Percentiles rank a stretch among this genome's conserved stretches.
Conservation (phyloP, 1,140 invertebrate genomes). For the Episyrphus balteatus region DNA sequence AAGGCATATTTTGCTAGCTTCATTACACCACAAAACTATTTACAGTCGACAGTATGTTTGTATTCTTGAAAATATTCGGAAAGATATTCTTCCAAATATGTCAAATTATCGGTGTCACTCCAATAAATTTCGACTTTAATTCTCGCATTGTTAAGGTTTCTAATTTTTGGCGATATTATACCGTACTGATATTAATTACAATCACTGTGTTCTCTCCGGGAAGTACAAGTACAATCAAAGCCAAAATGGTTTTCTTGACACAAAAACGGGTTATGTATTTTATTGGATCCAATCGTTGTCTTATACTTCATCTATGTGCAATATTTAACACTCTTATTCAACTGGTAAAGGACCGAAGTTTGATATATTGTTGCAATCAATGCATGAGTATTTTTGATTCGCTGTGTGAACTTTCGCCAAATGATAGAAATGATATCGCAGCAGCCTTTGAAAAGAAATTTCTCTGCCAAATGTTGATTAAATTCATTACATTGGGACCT, state of each 20-base stretch:
- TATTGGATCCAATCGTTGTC: constrained; percentile 2
- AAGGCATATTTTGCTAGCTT: no score
- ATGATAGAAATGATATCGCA: no score
- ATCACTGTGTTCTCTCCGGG: background rate
- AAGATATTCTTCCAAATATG: no score
- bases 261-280: constrained; percentile 1
- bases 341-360: background rate
- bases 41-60: no score
- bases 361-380: background rate
- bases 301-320: background rate
- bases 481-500: constrained; percentile 1
- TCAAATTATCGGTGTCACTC: no score
- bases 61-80: no score
- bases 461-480: background rate
- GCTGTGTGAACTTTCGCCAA: no score
- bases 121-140: no score
- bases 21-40: no score
- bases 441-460: no score
- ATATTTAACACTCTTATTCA: constrained; percentile 1
- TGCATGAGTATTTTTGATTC: no score
- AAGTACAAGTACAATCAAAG: background rate
- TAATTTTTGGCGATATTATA: background rate
- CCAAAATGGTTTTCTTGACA: constrained; percentile 3
- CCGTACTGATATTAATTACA: background rate
- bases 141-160: background rate